Base-by-base conservation (phyloP, 2,888 invertebrate genomes). In the Stratiomys singularior region DNA sequence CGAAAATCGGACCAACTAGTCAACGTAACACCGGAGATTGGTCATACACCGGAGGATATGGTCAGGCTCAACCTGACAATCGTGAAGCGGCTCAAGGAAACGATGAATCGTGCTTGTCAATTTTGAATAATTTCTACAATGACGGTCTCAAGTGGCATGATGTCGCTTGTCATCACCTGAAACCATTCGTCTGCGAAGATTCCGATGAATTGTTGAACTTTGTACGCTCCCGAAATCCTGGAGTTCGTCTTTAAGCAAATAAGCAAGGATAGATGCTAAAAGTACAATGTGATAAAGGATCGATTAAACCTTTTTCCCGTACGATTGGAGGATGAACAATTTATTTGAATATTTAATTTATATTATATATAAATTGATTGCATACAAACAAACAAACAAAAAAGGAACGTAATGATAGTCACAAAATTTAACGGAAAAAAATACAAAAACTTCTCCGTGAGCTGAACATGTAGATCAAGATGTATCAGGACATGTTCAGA, bases 71-170 rank as follows among this genome's bases (percentile, higher is more conserved):
- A 86, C 96, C 96, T 5, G 96, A 96, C 85, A 96, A 96, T 88
- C 91, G 96, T 78, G 96, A 96, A 89, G 95, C 95, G 67, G 94
- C 95, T 80, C 95, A 95, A 90, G 96, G 96, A 81, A 96, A 96
- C 85, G 96, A 96, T 85, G 96, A 96, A 88, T 95, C 96, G 58
- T 96, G 96, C 85, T 86, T 96, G 83, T 93, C 96, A 77, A 94
- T 96, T 82, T 88, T 96, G 84, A 96, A 96, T 89, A 96, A 96
- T 88, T 96, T 96, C 90, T 96, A 96, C 90, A 94, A 93, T 85
- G 94, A 94, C 85, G 94, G 94, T 80, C 89, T 94, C 84, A 94
- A 94, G 87, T 94, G 94, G 94, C 94, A 95, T 89, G 94, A 95
- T 85, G 94, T 95, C 46, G 94, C 94, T 81, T 94, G 94, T 85